A percentile compares a stretch with the other conserved stretches of the same genome.
phyloP scores from a whole-genome alignment of 1,140 invertebrate genomes.

The Pemphigus obesinymphae region DNA sequence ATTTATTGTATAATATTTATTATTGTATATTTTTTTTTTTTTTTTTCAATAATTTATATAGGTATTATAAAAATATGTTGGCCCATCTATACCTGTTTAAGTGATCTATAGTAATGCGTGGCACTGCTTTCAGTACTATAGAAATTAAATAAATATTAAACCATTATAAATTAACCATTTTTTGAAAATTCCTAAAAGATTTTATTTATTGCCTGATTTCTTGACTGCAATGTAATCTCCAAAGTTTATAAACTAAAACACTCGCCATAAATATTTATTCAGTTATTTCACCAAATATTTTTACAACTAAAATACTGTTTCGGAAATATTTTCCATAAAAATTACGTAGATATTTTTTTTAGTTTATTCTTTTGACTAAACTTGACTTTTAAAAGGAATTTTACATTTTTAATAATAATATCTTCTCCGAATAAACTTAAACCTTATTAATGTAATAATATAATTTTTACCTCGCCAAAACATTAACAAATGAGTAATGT shows the following conservation, averaged over 20 bases:
- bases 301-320: not conserved
- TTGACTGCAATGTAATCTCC: conserved; percentile 6
- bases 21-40: too few relatives aligned
- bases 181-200: not conserved
- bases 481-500: too few relatives aligned
- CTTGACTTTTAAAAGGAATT: not conserved
- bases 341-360: not conserved
- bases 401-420: not conserved
- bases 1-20: not conserved
- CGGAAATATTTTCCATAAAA: not conserved
- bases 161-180: not conserved
- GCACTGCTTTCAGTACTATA: not conserved
- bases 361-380: not conserved
- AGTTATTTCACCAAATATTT: conserved; percentile 20
- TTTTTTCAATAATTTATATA: not conserved
- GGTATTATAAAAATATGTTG: not conserved
- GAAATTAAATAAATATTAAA: not conserved
- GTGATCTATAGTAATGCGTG: not conserved
- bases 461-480: too few relatives aligned
- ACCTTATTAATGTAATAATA: too few relatives aligned
- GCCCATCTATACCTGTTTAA: not conserved
- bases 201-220: not conserved
- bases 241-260: conserved; percentile 13
- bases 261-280: conserved; percentile 4
- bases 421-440: not conserved